Evolutionary conservation across 92 coral and sea anemone genomes (phyloP).

Genomic region (Chrysogorgia sp.): DNA sequence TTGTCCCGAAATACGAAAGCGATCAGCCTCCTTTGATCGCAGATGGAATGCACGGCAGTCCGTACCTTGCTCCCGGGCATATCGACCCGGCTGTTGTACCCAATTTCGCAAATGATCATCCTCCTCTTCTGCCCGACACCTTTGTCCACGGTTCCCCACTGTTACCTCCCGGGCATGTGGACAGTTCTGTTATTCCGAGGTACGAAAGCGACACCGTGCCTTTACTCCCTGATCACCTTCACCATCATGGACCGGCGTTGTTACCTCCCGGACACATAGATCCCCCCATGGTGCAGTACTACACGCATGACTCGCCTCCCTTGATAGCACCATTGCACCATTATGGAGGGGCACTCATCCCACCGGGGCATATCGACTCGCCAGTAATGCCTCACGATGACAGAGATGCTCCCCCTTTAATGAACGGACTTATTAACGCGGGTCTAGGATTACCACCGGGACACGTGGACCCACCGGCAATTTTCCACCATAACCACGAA

Average conservation of each 20-base stretch:
- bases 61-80: slow-evolving; percentile 39
- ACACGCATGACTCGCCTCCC: slow-evolving; percentile 36
- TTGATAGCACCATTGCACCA: slow-evolving; percentile 39
- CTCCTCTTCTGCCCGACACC: slow-evolving; percentile 29
- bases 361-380: slow-evolving; percentile 45
- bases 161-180: slow-evolving; percentile 40
- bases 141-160: slow-evolving; percentile 23
- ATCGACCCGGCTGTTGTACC: slow-evolving; percentile 40
- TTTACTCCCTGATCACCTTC: slow-evolving; percentile 28
- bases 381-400: slow-evolving; percentile 46
- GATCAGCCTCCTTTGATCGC: slow-evolving; percentile 39
- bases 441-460: slow-evolving; percentile 40
- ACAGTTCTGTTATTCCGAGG: slow-evolving; percentile 22
- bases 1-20: slow-evolving; percentile 28
- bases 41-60: slow-evolving; percentile 31
- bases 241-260: slow-evolving; percentile 10
- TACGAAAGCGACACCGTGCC: slow-evolving; percentile 38
- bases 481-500: slow-evolving; percentile 24
- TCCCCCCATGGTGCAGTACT: slow-evolving; percentile 25
- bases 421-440: slow-evolving; percentile 38
- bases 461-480: slow-evolving; percentile 40
- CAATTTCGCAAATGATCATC: slow-evolving; percentile 26
- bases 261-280: slow-evolving; percentile 49
- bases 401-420: slow-evolving; percentile 33
- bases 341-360: slow-evolving; percentile 29